Evolutionary conservation across 2,797 vertebrate genomes (phyloP).

Genomic region (Mastacembelus armatus): DNA sequence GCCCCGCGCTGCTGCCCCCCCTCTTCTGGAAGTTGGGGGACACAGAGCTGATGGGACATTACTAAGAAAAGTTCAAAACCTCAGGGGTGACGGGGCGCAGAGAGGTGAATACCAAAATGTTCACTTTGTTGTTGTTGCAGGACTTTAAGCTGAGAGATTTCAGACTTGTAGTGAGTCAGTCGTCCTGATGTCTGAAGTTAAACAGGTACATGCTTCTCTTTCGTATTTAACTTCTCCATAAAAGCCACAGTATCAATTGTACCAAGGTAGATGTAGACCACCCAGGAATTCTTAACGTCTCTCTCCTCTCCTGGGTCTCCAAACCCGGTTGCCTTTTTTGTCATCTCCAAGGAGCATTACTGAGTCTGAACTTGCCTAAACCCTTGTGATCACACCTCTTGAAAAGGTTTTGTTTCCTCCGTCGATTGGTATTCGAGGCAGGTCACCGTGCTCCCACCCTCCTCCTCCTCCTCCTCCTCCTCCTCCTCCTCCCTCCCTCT

Average conservation of each 20-base stretch:
- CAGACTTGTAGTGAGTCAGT: neutral
- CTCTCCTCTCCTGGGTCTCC: constrained; percentile 86
- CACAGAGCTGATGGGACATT: constrained; percentile 90
- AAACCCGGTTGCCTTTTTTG: constrained; percentile 82
- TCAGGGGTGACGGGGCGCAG: constrained; percentile 50
- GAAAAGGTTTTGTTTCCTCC: constrained; percentile 99
- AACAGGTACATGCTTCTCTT: constrained; percentile 8
- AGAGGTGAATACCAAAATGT: constrained; percentile 32
- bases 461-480: constrained; percentile 33
- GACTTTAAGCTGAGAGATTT: neutral
- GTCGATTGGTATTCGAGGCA: constrained; percentile 99
- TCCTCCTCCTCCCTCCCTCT: constrained; percentile 72
- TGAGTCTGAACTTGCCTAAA: constrained; percentile 99
- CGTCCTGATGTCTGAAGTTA: neutral
- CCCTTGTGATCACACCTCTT: constrained; percentile 99
- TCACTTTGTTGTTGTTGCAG: constrained; percentile 3
- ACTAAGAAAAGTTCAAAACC: constrained; percentile 92
- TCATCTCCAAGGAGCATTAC: constrained; percentile 97
- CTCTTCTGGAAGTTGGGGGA: constrained; percentile 81
- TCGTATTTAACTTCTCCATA: neutral
- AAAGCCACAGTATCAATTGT: constrained; percentile 65
- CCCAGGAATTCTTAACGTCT: constrained; percentile 95
- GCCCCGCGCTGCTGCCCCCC: constrained; percentile 69
- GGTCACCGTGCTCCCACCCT: constrained; percentile 88
- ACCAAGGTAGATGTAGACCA: constrained; percentile 96